Base-by-base conservation (phyloP, 37 sponge, comb jelly and placozoan genomes). In the Haliclona indistincta region DNA sequence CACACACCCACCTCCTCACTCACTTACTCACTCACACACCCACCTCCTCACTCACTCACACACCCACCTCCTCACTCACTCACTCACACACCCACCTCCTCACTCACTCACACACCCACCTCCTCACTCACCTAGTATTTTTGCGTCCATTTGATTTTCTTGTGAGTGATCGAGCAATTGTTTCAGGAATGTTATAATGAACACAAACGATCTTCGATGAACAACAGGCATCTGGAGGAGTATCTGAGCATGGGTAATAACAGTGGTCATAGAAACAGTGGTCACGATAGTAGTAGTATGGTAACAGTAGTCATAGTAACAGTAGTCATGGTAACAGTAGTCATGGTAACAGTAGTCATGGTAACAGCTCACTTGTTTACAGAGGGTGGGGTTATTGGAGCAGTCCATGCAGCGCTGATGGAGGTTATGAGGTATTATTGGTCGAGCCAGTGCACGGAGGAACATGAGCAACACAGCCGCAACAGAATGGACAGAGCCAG, bases 351-450 rank as follows among this genome's bases (percentile, higher is more conserved):
- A n/a, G n/a, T n/a, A n/a, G n/a, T n/a, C n/a, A n/a, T n/a, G n/a
- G n/a, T n/a, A n/a, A n/a, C n/a, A 29, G 75, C 70, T 0, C 52
- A 95, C 96, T 84, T 95, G 93, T 53, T 75, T 84, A 64, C 96
- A 92, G 28, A 92, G 84, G 0, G 62, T 78, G 30, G 56, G 30
- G 20, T 81, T 84, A 54, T 88, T 81, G 79, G 66, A 67, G 44
- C 73, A 60, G 0, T 95, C 96, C 78, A 95, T 79, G 43, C 89
- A 88, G 55, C 77, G 85, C n/a, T n/a, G 29, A 37, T 92, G 88
- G 53, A 89, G 71, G 19, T 47, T 11, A 8, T 47, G n/a, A 0
- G 93, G 96, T 1, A 95, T 82, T 13, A 95, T 84, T 8, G 96
- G 96, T 10, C 92, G 84, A 56, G 82, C 81, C 67, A 95, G 87